Conservation (phyloP, 1,140 invertebrate genomes). For the Mizuhopecten yessoensis region DNA sequence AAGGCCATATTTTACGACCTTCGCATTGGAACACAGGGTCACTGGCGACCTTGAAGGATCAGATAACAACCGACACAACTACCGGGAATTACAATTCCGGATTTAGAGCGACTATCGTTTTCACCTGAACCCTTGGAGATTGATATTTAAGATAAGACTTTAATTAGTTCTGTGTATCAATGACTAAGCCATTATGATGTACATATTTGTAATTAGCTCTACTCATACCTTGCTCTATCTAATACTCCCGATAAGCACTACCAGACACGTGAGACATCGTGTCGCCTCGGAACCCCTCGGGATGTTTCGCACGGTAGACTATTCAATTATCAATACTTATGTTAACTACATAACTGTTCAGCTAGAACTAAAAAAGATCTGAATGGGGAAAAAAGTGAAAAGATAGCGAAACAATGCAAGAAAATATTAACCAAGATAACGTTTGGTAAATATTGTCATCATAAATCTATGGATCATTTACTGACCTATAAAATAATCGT, state of each 20-base stretch:
- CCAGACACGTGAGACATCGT: not conserved
- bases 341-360: not conserved
- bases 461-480: not conserved
- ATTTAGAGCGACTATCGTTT: not conserved
- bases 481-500: not conserved
- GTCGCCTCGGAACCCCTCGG: not conserved
- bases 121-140: not conserved
- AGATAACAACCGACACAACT: not conserved
- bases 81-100: not conserved
- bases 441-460: not conserved
- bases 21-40: not conserved
- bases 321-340: not conserved
- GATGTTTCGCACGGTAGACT: not conserved
- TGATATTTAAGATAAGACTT: slow-evolving; percentile 8
- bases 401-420: not conserved
- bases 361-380: not conserved
- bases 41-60: not conserved
- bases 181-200: slow-evolving; percentile 16
- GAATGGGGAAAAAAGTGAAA: not conserved
- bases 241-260: not conserved
- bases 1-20: not conserved
- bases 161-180: not conserved
- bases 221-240: not conserved
- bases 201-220: not conserved
- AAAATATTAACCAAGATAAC: not conserved